Base-by-base conservation (phyloP, 2,797 vertebrate species). In the Ambastaia sidthimunki region DNA sequence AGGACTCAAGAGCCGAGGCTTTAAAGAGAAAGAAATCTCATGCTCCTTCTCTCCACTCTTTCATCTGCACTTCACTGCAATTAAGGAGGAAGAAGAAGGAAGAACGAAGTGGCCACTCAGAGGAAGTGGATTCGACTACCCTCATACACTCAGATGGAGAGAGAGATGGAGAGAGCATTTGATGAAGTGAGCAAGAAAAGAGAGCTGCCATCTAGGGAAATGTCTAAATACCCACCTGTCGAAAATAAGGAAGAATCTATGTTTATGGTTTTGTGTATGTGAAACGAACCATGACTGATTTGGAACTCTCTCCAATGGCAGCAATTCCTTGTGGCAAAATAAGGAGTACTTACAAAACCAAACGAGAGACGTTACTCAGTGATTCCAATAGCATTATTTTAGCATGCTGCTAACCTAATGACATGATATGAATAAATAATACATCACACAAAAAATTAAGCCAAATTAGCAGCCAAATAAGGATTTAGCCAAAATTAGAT, bases 11-110 rank as follows among this genome's bases (percentile, higher is more conserved):
- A 63, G 78, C 60, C 13, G 21, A 66, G 77, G 59, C 70, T 82
- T 72, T 59, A 69, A 67, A 82, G 25, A 78, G 59, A 82, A 74
- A 74, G 75, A 82, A 68, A 78, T 74, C 75, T 78, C 19, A 73
- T 66, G 78, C 50, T 73, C 23, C 78, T 80, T 67, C 69, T 76
- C 52, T 67, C 19, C 28, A 67, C 63, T 72, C 71, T 77, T 74
- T 82, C 81, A 82, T 74, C 76, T 60, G 55, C 81, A 78, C 74
- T 73, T 74, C 71, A 82, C 41, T 60, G 65, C 75, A 82, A 78
- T 78, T 82, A 82, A 82, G 70, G 71, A 73, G 50, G 62, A 76
- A 77, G 59, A 18, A 76, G 66, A 63, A 63, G 66, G 37, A 71
- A 31, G 59, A 75, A 73, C n/a, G 48, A 80, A 80, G 78, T 67